A percentile compares a stretch with the other conserved stretches of the same genome.
Evolutionary conservation across 2,888 invertebrate genomes (phyloP).

Genomic region (Labia minor): DNA sequence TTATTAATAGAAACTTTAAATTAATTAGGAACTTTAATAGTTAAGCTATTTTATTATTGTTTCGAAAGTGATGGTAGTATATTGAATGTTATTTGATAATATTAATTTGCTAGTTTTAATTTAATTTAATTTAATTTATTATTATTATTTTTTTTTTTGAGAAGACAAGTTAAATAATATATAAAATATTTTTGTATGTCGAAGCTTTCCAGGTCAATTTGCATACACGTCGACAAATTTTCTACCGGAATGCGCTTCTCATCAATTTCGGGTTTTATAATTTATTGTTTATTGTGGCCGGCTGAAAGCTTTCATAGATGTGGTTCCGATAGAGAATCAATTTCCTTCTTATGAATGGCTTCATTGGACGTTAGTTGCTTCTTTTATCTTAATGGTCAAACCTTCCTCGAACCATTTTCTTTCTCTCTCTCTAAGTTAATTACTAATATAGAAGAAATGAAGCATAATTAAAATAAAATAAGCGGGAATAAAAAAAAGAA

Average conservation of each 20-base stretch:
- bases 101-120: too few species aligned
- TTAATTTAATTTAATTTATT: too few species aligned
- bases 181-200: too few species aligned
- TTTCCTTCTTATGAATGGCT: slow-evolving; percentile 13
- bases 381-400: neutral
- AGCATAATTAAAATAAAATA: neutral
- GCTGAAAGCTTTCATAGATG: slow-evolving; percentile 13
- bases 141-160: too few species aligned
- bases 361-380: slow-evolving; percentile 6
- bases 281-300: slow-evolving; percentile 8
- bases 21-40: too few species aligned
- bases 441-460: slow-evolving; percentile 13
- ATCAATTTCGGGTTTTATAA: neutral
- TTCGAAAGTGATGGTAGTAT: too few species aligned
- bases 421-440: neutral
- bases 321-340: slow-evolving; percentile 7
- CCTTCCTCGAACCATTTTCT: neutral
- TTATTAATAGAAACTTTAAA: too few species aligned
- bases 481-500: too few species aligned
- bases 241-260: slow-evolving; percentile 1
- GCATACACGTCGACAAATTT: neutral
- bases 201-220: neutral
- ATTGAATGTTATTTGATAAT: too few species aligned
- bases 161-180: too few species aligned
- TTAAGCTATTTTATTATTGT: too few species aligned